Percentiles rank a stretch among this genome's conserved stretches.
These are phyloP conservation scores for Bedellia somnulentella DNA, from an alignment of 2,888 invertebrate species.

Conservation along the genomic window DNA sequence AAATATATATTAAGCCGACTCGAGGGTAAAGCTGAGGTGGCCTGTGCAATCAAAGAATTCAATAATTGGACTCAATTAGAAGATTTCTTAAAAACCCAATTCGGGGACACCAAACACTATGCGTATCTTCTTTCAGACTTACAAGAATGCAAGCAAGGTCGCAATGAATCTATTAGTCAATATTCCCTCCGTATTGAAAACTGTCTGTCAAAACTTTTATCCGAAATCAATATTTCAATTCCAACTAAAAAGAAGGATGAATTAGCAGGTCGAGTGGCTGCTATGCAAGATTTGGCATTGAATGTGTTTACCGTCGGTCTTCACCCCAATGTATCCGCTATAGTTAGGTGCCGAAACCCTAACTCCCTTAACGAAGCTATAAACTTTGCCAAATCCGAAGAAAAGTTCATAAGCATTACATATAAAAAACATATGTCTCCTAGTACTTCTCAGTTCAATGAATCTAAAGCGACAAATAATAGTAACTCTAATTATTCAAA, in stretches of 20 bases:
- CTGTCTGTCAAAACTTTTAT: no score
- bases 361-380: constrained; percentile 10
- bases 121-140: constrained; percentile 13
- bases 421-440: constrained; percentile 1
- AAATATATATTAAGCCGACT: no score
- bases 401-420: constrained; percentile 5
- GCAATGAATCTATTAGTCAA: constrained; percentile 12
- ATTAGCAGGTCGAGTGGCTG: constrained; percentile 12
- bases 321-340: constrained; percentile 7
- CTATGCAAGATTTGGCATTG: constrained; percentile 15
- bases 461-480: not conserved
- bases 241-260: constrained; percentile 8
- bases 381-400: constrained; percentile 9
- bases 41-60: no score
- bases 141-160: constrained; percentile 12
- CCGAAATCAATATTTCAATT: constrained; percentile 12
- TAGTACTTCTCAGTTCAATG: not conserved
- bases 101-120: constrained; percentile 14
- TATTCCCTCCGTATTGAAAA: no score
- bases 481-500: not conserved
- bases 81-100: constrained; percentile 15
- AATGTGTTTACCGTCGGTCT: constrained; percentile 10
- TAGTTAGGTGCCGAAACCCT: constrained; percentile 9
- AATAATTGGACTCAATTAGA: no score
- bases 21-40: no score